These are phyloP conservation scores for Chironomus striatipennis DNA, from an alignment of 1,140 invertebrate species.

Conservation along the genomic window DNA sequence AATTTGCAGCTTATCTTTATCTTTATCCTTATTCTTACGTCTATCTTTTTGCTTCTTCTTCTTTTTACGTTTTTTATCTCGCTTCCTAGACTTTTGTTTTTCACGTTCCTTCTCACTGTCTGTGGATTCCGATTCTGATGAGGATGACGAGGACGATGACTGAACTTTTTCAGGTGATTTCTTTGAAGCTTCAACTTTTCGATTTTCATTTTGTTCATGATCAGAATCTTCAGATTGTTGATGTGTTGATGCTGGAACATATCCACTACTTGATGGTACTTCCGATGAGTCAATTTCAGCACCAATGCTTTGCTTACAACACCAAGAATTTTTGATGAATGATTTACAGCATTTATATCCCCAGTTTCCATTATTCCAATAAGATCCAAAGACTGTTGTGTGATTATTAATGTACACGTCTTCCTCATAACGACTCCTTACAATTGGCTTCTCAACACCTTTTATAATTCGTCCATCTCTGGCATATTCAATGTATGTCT, in stretches of 20 bases:
- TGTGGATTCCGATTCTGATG: slow-evolving; percentile 38
- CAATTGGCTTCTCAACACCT: slow-evolving; percentile 77
- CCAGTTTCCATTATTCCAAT: slow-evolving; percentile 86
- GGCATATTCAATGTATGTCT: slow-evolving; percentile 94
- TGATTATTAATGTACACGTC: slow-evolving; percentile 91
- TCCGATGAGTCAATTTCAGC: slow-evolving; percentile 26
- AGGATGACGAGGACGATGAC: slow-evolving; percentile 29
- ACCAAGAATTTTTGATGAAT: slow-evolving; percentile 56
- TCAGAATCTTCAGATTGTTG: neutral
- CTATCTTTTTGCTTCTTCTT: slow-evolving; percentile 49
- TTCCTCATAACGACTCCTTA: slow-evolving; percentile 85
- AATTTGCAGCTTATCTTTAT: slow-evolving; percentile 43
- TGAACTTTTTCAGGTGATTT: neutral
- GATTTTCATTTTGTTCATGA: neutral
- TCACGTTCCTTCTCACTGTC: slow-evolving; percentile 45
- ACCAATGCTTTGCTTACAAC: neutral
- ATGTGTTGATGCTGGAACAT: neutral
- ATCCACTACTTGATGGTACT: slow-evolving; percentile 22
- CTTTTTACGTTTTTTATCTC: slow-evolving; percentile 60
- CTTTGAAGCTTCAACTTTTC: neutral
- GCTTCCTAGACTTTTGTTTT: slow-evolving; percentile 49
- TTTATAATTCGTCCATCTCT: slow-evolving; percentile 76
- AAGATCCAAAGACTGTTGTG: slow-evolving; percentile 91
- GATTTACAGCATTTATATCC: slow-evolving; percentile 95
- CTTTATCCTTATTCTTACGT: slow-evolving; percentile 39